These are phyloP conservation scores for Odobenus rosmarus DNA, from an alignment of 2,113 vertebrate genomes.

Conservation along the genomic window DNA sequence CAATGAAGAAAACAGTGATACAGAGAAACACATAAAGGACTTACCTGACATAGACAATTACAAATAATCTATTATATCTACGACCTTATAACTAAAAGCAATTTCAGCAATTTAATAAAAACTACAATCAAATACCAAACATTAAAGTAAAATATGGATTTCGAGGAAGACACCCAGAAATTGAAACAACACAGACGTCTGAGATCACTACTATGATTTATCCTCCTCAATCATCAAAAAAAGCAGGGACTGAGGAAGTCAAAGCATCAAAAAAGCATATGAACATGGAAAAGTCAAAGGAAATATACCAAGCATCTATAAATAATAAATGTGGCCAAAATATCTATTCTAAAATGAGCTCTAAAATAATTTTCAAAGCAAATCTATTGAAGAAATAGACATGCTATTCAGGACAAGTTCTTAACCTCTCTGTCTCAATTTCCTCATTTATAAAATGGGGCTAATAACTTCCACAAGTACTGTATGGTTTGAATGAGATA, in stretches of 20 bases:
- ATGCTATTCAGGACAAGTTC: not conserved
- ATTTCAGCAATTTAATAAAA: not conserved
- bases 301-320: not conserved
- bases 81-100: not conserved
- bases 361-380: conserved; percentile 27
- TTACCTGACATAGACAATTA: not conserved
- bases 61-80: not conserved
- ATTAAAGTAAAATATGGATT: not conserved
- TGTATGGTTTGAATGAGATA: not conserved
- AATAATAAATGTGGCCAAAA: not conserved
- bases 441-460: not conserved
- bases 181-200: not conserved
- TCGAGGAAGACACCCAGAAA: not conserved
- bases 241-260: not conserved
- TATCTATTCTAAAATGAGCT: not conserved
- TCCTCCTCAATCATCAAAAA: not conserved
- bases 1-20: not conserved
- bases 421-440: not conserved
- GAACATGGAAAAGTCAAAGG: not conserved
- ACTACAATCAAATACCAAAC: not conserved
- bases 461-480: not conserved
- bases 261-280: not conserved
- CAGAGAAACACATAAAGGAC: not conserved
- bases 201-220: not conserved
- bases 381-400: not conserved